Percentiles rank a stretch among this genome's conserved stretches.
Evolutionary conservation across 2,888 invertebrate species (phyloP).

Genomic region (Norana najaformis): DNA sequence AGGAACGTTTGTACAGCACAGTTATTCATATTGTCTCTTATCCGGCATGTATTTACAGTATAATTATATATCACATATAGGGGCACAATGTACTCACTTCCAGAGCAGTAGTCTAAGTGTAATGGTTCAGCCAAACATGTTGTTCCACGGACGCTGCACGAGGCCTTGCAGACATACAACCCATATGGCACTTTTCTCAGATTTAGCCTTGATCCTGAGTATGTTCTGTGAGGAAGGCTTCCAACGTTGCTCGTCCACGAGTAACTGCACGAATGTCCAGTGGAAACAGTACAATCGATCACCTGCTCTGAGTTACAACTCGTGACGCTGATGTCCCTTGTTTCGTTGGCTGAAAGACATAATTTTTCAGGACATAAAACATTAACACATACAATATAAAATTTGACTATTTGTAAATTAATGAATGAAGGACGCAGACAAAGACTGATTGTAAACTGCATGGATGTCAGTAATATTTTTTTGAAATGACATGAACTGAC

Average conservation of each 20-base stretch:
- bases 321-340: not conserved
- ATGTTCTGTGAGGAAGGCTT: not conserved
- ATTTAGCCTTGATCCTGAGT: not conserved
- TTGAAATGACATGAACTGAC: not conserved
- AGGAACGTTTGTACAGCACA: not conserved
- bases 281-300: not conserved
- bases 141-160: conserved; percentile 5
- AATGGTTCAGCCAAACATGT: not conserved
- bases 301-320: not conserved
- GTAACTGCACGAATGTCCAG: not conserved
- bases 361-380: not conserved
- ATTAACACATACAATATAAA: not conserved
- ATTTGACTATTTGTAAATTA: not conserved
- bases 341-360: not conserved
- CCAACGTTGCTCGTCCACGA: not conserved
- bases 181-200: not conserved
- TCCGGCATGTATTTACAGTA: not conserved
- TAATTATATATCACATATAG: not conserved
- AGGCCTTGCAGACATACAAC: not conserved
- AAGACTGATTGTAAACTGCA: no score
- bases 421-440: not conserved
- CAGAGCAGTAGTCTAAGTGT: not conserved
- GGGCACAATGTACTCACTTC: not conserved
- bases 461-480: not conserved
- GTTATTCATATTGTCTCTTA: not conserved